A percentile compares a stretch with the other conserved stretches of the same genome.
Conservation (phyloP, 2,113 vertebrate species). For the Microcebus griseorufus region DNA sequence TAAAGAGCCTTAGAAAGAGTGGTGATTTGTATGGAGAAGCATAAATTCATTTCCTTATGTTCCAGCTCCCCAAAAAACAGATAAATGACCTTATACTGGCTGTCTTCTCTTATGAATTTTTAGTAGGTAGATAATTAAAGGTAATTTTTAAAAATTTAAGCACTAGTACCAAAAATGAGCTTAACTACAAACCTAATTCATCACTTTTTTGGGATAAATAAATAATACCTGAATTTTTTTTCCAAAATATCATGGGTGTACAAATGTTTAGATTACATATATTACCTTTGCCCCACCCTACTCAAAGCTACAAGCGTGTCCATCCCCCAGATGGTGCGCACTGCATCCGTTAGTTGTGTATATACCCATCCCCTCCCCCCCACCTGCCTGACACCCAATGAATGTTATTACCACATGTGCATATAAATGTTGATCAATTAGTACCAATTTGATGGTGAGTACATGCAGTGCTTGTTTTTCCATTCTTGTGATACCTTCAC, state of each 20-base stretch:
- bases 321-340: too few species aligned
- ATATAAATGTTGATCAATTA: too few species aligned
- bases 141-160: background rate
- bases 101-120: background rate
- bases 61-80: background rate
- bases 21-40: background rate
- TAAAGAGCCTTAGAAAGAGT: background rate
- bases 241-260: too few species aligned
- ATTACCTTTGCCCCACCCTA: too few species aligned
- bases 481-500: too few species aligned
- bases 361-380: background rate
- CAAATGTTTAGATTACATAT: too few species aligned
- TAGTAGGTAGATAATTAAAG: background rate
- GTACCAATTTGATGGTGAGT: too few species aligned
- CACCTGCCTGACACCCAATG: too few species aligned
- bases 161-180: background rate
- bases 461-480: too few species aligned
- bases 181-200: background rate
- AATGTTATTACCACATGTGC: too few species aligned
- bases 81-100: background rate
- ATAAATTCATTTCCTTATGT: background rate
- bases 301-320: too few species aligned
- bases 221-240: background rate
- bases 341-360: too few species aligned
- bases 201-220: background rate